Evolutionary conservation across 1,140 invertebrate species (phyloP), one percentile per base, ranked within the genome.

Genomic region (Aphaenogaster floridana): DNA sequence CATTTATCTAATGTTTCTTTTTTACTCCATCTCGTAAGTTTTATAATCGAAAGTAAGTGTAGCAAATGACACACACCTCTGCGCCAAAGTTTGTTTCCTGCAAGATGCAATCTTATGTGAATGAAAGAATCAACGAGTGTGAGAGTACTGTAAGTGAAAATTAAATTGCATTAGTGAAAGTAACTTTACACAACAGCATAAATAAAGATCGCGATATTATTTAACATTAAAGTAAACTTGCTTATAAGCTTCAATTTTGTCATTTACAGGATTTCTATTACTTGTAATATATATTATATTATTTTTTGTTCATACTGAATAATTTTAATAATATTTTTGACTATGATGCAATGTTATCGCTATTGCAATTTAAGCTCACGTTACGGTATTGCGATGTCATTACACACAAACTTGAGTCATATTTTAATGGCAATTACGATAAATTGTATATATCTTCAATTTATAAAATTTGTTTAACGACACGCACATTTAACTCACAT

Each of bases 21-120:
- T 78, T 54, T 71, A 1, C 4, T 76, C 11, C n/a, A 71, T 71
- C 34, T 63, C 3, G 39, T 79, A 28, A n/a, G 13, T 77, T 36
- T 61, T 17, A 61, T 45, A 39, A 59, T 21, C 21, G 52, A 72
- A 21, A 61, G 8, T 57, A 8, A 81, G 17, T 39, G 17, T 61
- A 42, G 36, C 17, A 3, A 83, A 39, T 48, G 21, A 74, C n/a
- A 48, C 15, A 74, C n/a, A 48, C 15, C 39, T 21, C 5, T 42
- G 80, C 5, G 42, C 13, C 28, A 34, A 39, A 48, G 13, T 50
- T 72, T n/a, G 15, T 48, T 84, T 61, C 28, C 57, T n/a, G 28
- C 68, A n/a, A 42, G 21, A 34, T 3, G 17, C 13, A 28, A 52
- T 52, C 9, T 81, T 34, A 50, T 34, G 39, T 17, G 34, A 63